Conservation (phyloP, 2,113 vertebrate species). For the Accipiter cooperii region DNA sequence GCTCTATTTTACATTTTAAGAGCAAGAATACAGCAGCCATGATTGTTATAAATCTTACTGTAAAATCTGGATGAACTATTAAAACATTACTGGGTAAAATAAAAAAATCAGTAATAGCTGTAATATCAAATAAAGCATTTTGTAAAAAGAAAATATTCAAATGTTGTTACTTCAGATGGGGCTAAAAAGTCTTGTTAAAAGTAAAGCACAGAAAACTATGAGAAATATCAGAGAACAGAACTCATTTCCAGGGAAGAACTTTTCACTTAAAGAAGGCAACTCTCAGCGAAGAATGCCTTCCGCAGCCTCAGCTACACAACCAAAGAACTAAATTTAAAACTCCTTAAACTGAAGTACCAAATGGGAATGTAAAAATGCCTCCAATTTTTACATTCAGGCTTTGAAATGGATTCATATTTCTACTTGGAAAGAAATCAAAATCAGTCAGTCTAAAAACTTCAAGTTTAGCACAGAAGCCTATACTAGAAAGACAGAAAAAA, state of each 20-base stretch:
- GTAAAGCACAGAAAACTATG: neutral
- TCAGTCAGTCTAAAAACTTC: neutral
- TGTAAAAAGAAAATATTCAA: neutral
- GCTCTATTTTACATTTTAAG: neutral
- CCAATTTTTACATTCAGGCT: neutral
- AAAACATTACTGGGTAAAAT: neutral
- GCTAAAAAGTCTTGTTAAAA: neutral
- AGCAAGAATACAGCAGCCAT: neutral
- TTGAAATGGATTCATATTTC: neutral
- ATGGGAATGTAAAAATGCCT: neutral
- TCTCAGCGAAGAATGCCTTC: neutral
- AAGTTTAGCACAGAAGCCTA: neutral
- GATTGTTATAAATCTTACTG: neutral
- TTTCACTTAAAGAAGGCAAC: neutral
- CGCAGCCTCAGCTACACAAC: neutral
- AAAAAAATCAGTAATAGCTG: neutral
- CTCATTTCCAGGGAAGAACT: neutral
- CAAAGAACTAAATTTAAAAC: neutral
- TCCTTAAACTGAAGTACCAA: neutral
- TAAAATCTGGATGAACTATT: neutral
- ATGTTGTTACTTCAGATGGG: neutral
- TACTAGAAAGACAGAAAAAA: neutral
- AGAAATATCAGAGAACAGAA: neutral
- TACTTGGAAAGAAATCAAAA: neutral
- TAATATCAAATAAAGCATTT: neutral